Evolutionary conservation across 2,113 vertebrate genomes (phyloP).

Genomic region (Ancistrus triradiatus): DNA sequence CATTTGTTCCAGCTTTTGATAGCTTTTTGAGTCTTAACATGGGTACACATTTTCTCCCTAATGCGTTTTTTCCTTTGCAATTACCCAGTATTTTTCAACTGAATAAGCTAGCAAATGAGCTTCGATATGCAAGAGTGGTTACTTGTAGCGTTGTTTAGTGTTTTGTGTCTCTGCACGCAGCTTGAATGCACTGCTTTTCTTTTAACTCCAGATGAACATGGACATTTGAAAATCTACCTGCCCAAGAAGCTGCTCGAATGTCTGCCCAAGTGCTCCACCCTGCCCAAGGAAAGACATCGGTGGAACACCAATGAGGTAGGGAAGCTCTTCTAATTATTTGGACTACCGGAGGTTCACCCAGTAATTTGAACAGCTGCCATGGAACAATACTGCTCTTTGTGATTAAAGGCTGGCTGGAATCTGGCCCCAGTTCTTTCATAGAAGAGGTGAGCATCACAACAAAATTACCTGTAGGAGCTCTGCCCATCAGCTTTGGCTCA

Average conservation of each 20-base stretch:
- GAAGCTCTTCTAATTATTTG: background rate
- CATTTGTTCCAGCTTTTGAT: too few species aligned
- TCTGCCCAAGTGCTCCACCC: conserved; percentile 99
- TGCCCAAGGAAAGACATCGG: conserved; percentile 98
- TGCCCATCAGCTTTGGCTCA: background rate
- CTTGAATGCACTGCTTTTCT: conserved; percentile 18
- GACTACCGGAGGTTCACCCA: background rate
- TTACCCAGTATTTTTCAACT: background rate
- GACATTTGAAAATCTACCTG: conserved; percentile 99
- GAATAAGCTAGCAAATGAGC: background rate
- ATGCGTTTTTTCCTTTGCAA: too few species aligned
- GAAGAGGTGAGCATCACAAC: background rate
- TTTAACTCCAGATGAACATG: conserved; percentile 86
- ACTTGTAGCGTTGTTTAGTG: background rate
- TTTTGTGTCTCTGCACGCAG: background rate
- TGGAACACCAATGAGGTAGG: conserved; percentile 99
- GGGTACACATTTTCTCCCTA: too few species aligned
- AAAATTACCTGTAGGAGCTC: background rate
- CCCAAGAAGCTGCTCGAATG: conserved; percentile 99
- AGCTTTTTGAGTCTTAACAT: too few species aligned
- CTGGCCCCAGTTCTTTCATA: background rate
- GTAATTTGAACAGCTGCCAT: too few species aligned
- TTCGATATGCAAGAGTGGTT: conserved; percentile 2
- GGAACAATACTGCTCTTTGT: background rate
- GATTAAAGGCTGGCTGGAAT: background rate